These are phyloP conservation scores for Notothenia coriiceps DNA, from an alignment of 2,113 vertebrate species.

Conservation along the genomic window DNA sequence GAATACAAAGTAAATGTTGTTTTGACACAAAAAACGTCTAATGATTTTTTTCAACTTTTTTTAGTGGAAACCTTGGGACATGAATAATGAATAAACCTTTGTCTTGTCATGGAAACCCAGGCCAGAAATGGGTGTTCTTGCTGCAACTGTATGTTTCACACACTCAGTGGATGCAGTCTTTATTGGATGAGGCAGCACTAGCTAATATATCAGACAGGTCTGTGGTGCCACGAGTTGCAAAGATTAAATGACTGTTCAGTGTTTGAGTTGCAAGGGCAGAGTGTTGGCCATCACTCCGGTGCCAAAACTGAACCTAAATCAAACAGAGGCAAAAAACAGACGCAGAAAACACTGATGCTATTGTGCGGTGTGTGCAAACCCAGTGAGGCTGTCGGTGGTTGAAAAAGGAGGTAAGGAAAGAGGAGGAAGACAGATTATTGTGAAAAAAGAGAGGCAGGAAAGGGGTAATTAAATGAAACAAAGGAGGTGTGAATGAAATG, in stretches of 20 bases:
- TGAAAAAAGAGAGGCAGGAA: conserved; percentile 24
- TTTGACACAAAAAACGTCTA: conserved; percentile 40
- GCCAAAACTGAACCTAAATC: conserved; percentile 72
- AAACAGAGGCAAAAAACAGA: conserved; percentile 62
- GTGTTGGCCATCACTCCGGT: conserved; percentile 61
- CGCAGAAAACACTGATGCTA: conserved; percentile 74
- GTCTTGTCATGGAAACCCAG: conserved; percentile 38
- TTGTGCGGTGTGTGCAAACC: conserved; percentile 68
- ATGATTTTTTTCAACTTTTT: conserved; percentile 15
- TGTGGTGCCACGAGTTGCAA: conserved; percentile 64
- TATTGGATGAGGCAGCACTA: conserved; percentile 59
- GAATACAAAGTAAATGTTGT: conserved; percentile 19
- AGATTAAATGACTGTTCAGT: conserved; percentile 75
- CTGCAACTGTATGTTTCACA: conserved; percentile 35
- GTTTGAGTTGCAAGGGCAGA: conserved; percentile 73
- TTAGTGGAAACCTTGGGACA: conserved; percentile 14
- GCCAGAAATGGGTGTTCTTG: conserved; percentile 26
- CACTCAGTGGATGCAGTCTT: conserved; percentile 38
- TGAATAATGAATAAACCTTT: conserved; percentile 57
- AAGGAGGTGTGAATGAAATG: conserved; percentile 55
- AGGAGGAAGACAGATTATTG: conserved; percentile 57
- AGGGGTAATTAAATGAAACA: conserved; percentile 45
- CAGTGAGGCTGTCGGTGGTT: conserved; percentile 16
- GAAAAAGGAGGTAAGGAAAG: conserved; percentile 38
- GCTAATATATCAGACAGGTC: conserved; percentile 68